Evolutionary conservation across 1,140 invertebrate genomes (phyloP).

Genomic region (Rhopalosiphum padi): DNA sequence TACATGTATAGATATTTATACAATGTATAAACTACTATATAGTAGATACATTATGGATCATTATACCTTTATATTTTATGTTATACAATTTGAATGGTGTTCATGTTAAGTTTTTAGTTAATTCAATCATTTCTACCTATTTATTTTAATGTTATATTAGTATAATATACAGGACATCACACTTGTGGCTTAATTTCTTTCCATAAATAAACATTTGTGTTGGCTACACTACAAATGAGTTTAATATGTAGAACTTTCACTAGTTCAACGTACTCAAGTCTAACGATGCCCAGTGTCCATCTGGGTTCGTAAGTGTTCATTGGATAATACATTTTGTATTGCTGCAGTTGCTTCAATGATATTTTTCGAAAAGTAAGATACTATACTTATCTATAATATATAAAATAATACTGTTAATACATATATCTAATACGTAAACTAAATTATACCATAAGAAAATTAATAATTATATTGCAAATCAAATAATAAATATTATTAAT

Average conservation of each 20-base stretch:
- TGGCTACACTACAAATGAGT: conserved; percentile 29
- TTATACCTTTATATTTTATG: too few relatives aligned
- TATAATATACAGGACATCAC: neutral
- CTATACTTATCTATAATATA: neutral
- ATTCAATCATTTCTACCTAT: neutral
- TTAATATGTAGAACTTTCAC: conserved; percentile 34
- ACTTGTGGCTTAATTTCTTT: neutral
- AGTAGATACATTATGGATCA: neutral
- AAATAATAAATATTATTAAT: neutral
- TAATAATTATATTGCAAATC: neutral
- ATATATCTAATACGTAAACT: neutral
- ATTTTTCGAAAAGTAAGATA: conserved; percentile 16
- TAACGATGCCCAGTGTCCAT: neutral
- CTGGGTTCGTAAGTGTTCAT: neutral
- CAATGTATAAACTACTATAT: too few relatives aligned
- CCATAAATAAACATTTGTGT: conserved; percentile 31
- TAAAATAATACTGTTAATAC: neutral
- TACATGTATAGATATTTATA: too few relatives aligned
- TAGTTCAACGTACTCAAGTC: conserved; percentile 14
- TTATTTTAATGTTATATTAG: neutral
- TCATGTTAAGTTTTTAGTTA: neutral
- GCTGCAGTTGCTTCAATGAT: neutral
- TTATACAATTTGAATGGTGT: too few relatives aligned
- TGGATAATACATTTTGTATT: neutral
- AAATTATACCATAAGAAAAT: neutral